Base-by-base conservation (phyloP, 2,888 invertebrate genomes). In the Drosophila ezoana region DNA sequence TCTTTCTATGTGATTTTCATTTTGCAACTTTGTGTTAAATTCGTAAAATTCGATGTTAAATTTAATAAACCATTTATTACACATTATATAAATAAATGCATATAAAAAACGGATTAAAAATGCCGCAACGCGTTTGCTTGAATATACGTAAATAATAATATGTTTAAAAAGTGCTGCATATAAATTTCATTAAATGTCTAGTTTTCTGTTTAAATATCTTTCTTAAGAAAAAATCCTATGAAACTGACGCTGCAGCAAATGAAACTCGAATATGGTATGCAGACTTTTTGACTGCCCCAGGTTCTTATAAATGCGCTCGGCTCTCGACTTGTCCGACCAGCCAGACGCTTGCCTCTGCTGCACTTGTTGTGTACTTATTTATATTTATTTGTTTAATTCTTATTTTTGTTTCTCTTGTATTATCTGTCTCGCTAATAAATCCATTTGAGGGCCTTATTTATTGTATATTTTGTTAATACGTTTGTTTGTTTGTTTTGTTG, bases 31-130 rank as follows among this genome's bases (percentile, higher is more conserved):
- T 59, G 63, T 57, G 52, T 58, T 45, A 90, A 90, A 90, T 90
- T 90, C 90, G 90, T 90, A 86, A 88, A 90, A 90, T 90, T 91
- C 90, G 90, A 90, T 90, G 90, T 90, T 85, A 76, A 87, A 90
- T 87, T 79, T 72, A 89, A 89, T 81, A 85, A 85, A 89, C 89
- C 87, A 89, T 89, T 85, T 76, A 69, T 79, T 76, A 75, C 72
- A 76, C 73, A 80, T 83, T 72, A 32, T 40, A 64, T 63, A 89
- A 82, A 84, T 76, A 83, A 89, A 89, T 68, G 53, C 65, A 63
- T 89, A 87, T 85, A 85, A 83, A 76, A 81, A 79, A 75, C 80
- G 58, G 60, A 70, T 61, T 60, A 65, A 73, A 74, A 76, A 70
- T 61, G 48, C 76, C 69, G 75, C 75, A 79, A 49, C 62, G 49